Evolutionary conservation across 92 coral and sea anemone species (phyloP).

Genomic region (Epizoanthus ramosus): DNA sequence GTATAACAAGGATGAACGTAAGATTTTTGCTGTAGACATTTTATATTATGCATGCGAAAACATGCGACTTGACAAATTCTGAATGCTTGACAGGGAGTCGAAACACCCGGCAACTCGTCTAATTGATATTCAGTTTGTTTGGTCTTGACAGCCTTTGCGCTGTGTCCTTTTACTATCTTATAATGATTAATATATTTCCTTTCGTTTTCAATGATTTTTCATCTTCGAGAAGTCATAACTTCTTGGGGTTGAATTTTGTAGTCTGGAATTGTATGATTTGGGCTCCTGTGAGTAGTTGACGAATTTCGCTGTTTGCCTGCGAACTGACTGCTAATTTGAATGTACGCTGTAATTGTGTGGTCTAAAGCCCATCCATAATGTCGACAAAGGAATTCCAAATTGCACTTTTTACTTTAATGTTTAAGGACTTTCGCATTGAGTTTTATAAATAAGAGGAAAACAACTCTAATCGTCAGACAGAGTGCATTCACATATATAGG

Average conservation of each 20-base stretch:
- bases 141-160: neutral
- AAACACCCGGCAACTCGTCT: constrained; percentile 9
- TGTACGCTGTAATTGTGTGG: constrained; percentile 28
- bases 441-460: constrained; percentile 19
- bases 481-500: neutral
- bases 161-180: neutral
- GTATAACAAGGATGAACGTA: neutral
- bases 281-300: neutral
- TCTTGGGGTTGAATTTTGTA: neutral
- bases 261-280: neutral
- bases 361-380: neutral
- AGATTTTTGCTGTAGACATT: neutral
- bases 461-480: neutral
- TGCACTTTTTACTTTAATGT: constrained; percentile 12
- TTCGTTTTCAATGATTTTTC: neutral
- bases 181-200: neutral
- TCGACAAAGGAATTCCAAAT: constrained; percentile 34
- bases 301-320: constrained; percentile 19
- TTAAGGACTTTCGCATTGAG: constrained; percentile 20
- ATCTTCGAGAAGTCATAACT: neutral
- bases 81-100: constrained; percentile 26
- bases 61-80: constrained; percentile 18
- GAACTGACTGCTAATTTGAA: constrained; percentile 22
- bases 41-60: constrained; percentile 32
- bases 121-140: neutral